A percentile compares a stretch with the other conserved stretches of the same genome.
Evolutionary conservation across 2,113 vertebrate species (phyloP).

Genomic region (Chamaetylas fuelleborni): DNA sequence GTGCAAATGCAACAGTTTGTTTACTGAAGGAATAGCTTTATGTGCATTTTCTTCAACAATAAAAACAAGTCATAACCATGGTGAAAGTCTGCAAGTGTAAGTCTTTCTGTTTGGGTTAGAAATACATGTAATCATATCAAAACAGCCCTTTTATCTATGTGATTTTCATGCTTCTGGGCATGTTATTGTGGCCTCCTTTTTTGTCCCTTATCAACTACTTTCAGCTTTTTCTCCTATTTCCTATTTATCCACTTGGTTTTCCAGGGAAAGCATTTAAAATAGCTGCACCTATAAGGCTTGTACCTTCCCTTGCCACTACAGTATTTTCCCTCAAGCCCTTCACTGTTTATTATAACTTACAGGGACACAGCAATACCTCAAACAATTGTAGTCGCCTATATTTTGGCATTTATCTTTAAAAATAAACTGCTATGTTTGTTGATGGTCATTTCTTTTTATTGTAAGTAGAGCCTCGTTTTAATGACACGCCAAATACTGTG

Average conservation of each 20-base stretch:
- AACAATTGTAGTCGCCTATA: not conserved
- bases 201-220: not conserved
- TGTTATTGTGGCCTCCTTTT: not conserved
- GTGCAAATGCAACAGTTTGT: not conserved
- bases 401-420: not conserved
- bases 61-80: not conserved
- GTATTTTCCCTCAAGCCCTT: not conserved
- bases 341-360: not conserved
- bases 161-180: not conserved
- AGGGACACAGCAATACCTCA: not conserved
- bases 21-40: not conserved
- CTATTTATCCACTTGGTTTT: not conserved
- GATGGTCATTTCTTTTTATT: not conserved
- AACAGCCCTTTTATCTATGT: not conserved
- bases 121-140: not conserved
- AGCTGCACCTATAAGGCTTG: not conserved
- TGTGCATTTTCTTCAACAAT: not conserved
- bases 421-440: not conserved
- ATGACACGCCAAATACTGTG: not conserved
- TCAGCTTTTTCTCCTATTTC: not conserved
- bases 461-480: not conserved
- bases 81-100: not conserved
- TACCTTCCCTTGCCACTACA: not conserved
- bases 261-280: not conserved
- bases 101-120: not conserved